Base-by-base conservation (phyloP, 2,797 vertebrate species). In the Fundulus diaphanus region DNA sequence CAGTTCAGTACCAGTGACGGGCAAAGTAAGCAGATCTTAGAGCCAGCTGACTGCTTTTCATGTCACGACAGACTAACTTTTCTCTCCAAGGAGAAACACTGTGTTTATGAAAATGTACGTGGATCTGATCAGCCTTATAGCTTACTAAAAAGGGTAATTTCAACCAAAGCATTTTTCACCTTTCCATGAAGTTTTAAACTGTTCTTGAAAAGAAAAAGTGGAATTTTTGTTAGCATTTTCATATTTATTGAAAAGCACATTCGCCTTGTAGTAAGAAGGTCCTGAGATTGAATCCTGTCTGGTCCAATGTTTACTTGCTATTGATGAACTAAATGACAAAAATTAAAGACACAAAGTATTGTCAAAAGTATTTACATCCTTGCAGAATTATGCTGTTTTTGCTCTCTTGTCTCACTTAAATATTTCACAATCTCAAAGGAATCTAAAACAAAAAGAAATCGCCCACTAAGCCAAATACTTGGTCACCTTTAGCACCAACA, bases 11-110 rank as follows among this genome's bases (percentile, higher is more conserved):
- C 69, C 80, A 69, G 85, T 40, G 65, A 76, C 65, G 73, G 87
- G 81, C 80, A 80, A 82, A 84, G 85, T 81, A 86, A 89, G 86
- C 87, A 79, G 67, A 82, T 88, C 85, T 87, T 76, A 74, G 77
- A 83, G 65, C 66, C 5, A 72, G 72, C 80, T 82, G 91, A 85
- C 84, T 80, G 87, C 81, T 81, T 48, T 86, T 88, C 74, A 31
- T 85, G 91, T 49, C 68, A 51, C 9, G 1, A 40, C 72, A 59
- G 77, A 70, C 66, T 3, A 52, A 33, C 13, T 52, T 79, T 66
- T 76, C 77, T 79, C 79, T 66, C 7, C n/a, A n/a, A 11, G 72
- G 81, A 73, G 68, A 44, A 66, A 33, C 68, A 65, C 49, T 69
- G 72, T 87, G 89, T 87, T 90, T 87, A 86, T 86, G 63, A 81